Conservation (phyloP, 2,797 vertebrate species). For the Esox masquinongy region DNA sequence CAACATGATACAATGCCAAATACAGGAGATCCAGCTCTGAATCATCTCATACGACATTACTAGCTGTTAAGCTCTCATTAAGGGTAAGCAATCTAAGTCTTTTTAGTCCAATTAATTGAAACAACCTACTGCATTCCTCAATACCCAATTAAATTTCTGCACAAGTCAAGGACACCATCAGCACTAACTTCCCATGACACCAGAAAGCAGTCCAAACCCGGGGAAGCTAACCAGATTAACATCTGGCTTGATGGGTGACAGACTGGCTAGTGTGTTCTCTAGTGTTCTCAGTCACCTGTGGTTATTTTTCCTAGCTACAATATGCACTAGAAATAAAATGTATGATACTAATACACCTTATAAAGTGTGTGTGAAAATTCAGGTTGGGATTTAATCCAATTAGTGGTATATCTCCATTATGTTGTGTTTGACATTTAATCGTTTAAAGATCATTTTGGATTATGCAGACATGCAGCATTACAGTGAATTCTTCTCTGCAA, state of each 20-base stretch:
- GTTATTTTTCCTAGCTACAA: background rate
- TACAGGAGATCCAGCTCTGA: background rate
- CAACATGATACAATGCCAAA: background rate
- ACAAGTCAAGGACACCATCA: slow-evolving; percentile 72
- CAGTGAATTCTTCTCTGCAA: background rate
- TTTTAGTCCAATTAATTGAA: slow-evolving; percentile 45
- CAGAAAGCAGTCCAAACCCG: slow-evolving; percentile 50
- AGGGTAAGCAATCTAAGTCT: background rate
- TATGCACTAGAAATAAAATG: background rate
- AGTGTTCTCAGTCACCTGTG: slow-evolving; percentile 14
- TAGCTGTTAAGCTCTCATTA: slow-evolving; percentile 10
- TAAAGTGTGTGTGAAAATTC: background rate
- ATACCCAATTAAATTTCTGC: slow-evolving; percentile 52
- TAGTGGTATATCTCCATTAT: background rate
- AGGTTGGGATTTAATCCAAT: background rate
- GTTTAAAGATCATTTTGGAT: background rate
- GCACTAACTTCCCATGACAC: slow-evolving; percentile 56
- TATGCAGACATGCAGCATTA: background rate
- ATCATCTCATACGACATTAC: background rate
- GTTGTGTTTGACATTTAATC: background rate
- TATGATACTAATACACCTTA: background rate
- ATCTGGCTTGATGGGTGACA: slow-evolving; percentile 45
- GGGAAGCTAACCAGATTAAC: slow-evolving; percentile 58
- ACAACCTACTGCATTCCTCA: slow-evolving; percentile 39
- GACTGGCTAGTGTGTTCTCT: slow-evolving; percentile 11